Base-by-base conservation (phyloP, 2,888 invertebrate species). In the Anodontia alba region DNA sequence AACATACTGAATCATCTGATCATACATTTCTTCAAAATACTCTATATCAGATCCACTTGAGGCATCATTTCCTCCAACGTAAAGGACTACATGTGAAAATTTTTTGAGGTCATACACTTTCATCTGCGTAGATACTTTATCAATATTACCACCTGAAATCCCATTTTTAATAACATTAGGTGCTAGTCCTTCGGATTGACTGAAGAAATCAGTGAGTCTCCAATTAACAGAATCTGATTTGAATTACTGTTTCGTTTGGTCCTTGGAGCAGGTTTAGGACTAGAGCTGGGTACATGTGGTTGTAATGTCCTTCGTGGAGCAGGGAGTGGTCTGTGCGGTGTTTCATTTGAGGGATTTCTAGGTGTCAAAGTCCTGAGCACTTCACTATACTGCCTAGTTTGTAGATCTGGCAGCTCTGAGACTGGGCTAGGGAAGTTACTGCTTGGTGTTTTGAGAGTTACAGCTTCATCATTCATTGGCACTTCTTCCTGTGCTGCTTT, bases 161-260 rank as follows among this genome's bases (percentile, higher is more conserved):
- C 54, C 54, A 26, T 54, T n/a, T 54, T 54, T 54, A 10, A 54
- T 26, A 29, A 54, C 54, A 26, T 54, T 54, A 20, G 23, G 54
- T 29, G 54, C 15, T 29, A 54, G 54, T 54, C 54, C 54, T 26
- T 54, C 15, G 7, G 26, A 26, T 54, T 54, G 54, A 54, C 54
- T 54, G 54, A 54, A 23, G 54, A 54, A 54, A 54, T 54, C 54
- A 54, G 26, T n/a, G 54, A 54, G 29, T 54, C 54, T 26, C 54
- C 54, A 5, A 54, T 54, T 29, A 54, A 29, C 54, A 54, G 26
- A 54, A 54, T 54, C 29, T 54, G 54, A 10, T 54, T 54, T 54
- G 54, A 23, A 10, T 54, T 54, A 23, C 26, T 54, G n/a, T 26
- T 29, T 3, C 8, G 12, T 38, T 5, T 38, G 23, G 29, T 54